A percentile compares a stretch with the other conserved stretches of the same genome.
phyloP scores from a whole-genome alignment of 1,140 invertebrate species.

The Lordiphosa mommai region DNA sequence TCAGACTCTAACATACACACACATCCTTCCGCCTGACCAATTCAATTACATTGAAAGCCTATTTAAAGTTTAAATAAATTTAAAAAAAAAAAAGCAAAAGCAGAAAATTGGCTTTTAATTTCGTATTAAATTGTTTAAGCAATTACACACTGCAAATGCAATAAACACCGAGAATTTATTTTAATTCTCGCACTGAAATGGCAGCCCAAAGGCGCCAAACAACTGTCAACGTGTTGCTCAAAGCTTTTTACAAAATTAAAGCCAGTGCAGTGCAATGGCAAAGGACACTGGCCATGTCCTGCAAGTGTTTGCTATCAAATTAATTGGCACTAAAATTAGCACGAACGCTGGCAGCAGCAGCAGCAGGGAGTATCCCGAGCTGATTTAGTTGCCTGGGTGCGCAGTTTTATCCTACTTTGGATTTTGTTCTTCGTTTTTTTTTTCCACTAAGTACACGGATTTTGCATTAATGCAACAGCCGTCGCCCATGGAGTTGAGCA shows the following conservation, averaged over 20 bases:
- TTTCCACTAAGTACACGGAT: conserved; percentile 65
- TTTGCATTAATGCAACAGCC: conserved; percentile 65
- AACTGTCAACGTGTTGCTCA: conserved; percentile 39
- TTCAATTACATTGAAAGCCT: conserved; percentile 65
- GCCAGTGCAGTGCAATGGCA: neutral
- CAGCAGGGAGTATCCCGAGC: too few species aligned
- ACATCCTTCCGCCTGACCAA: conserved; percentile 19
- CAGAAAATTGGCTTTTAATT: conserved; percentile 52
- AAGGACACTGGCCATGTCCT: conserved; percentile 21
- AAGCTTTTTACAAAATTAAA: conserved; percentile 73
- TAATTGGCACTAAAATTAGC: conserved; percentile 76
- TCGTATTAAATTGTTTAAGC: conserved; percentile 73
- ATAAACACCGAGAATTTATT: conserved; percentile 71
- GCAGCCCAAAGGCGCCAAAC: conserved; percentile 39
- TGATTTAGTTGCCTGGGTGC: conserved; percentile 39
- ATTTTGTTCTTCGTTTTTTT: neutral
- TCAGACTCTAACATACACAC: conserved; percentile 6
- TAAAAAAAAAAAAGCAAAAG: too few species aligned
- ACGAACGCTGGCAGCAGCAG: conserved; percentile 31
- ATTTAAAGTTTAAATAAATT: conserved; percentile 66
- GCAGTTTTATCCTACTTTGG: conserved; percentile 8
- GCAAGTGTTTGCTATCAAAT: conserved; percentile 72
- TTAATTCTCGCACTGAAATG: conserved; percentile 52
- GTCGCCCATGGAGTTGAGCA: neutral
- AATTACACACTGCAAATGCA: conserved; percentile 69